Evolutionary conservation across 1,140 invertebrate species (phyloP).

Genomic region (Lutraria rhynchaena): DNA sequence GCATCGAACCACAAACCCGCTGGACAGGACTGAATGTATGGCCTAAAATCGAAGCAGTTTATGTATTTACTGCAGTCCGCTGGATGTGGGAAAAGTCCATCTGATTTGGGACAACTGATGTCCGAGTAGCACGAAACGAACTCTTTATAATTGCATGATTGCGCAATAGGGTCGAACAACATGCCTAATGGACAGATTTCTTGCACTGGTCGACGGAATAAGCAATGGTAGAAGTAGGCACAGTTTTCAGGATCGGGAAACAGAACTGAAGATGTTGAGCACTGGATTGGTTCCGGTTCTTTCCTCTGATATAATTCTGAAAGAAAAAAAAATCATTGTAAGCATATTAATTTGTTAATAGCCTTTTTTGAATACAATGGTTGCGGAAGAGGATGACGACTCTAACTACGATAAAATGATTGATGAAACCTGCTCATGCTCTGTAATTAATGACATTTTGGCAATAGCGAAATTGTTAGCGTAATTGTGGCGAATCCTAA

Average conservation of each 20-base stretch:
- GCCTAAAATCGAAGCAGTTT: slow-evolving; percentile 66
- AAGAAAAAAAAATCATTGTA: too few relatives aligned
- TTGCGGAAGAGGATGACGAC: too few relatives aligned
- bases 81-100: slow-evolving; percentile 65
- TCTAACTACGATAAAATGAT: too few relatives aligned
- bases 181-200: slow-evolving; percentile 60
- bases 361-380: too few relatives aligned
- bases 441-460: too few relatives aligned
- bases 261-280: slow-evolving; percentile 6
- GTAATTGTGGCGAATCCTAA: too few relatives aligned
- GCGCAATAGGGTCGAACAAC: slow-evolving; percentile 64
- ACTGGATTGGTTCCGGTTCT: slow-evolving; percentile 49
- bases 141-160: slow-evolving; percentile 66
- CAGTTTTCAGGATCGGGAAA: slow-evolving; percentile 66
- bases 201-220: slow-evolving; percentile 44
- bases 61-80: slow-evolving; percentile 64
- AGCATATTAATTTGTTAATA: too few relatives aligned
- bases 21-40: slow-evolving; percentile 64
- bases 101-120: slow-evolving; percentile 58
- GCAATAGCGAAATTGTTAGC: too few relatives aligned
- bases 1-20: slow-evolving; percentile 58
- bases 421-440: too few relatives aligned
- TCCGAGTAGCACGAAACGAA: slow-evolving; percentile 64
- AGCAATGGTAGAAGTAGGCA: slow-evolving; percentile 67
- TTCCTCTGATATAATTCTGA: slow-evolving; percentile 49